Evolutionary conservation across 2,888 invertebrate genomes (phyloP).

Genomic region (Drosophila cyrtoloma): DNA sequence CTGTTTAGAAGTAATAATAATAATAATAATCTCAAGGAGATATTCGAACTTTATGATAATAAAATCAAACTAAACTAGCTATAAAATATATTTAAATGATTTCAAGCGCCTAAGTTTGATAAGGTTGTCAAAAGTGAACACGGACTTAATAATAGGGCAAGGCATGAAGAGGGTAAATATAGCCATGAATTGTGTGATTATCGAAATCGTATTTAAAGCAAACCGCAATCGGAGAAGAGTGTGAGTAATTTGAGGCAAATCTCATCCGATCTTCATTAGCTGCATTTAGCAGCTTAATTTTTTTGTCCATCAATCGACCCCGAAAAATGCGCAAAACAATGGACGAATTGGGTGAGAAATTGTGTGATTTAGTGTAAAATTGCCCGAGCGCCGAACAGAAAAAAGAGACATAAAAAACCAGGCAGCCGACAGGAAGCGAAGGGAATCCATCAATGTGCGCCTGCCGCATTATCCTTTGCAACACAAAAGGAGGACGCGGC

Average conservation of each 20-base stretch:
- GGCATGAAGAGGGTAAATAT: background rate
- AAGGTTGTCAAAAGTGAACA: background rate
- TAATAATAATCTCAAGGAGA: background rate
- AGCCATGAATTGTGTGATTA: background rate
- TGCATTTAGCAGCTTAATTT: constrained; percentile 56
- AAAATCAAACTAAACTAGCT: background rate
- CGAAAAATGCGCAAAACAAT: constrained; percentile 49
- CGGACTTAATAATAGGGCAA: background rate
- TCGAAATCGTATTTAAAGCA: constrained; percentile 68
- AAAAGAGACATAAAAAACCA: constrained; percentile 41
- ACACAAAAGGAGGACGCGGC: constrained; percentile 39
- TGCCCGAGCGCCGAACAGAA: constrained; percentile 32
- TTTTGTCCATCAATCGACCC: constrained; percentile 42
- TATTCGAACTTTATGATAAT: background rate
- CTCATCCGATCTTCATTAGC: constrained; percentile 54
- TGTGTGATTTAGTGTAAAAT: constrained; percentile 75
- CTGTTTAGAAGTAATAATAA: background rate
- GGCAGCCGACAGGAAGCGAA: constrained; percentile 39
- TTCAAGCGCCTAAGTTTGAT: background rate
- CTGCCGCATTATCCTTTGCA: constrained; percentile 48
- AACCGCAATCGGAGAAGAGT: constrained; percentile 47
- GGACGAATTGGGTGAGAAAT: constrained; percentile 66
- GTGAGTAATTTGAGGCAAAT: constrained; percentile 21
- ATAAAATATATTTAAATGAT: background rate
- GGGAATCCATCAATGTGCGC: constrained; percentile 41